Evolutionary conservation across 2,113 vertebrate species (phyloP).

Genomic region (Calypte anna): DNA sequence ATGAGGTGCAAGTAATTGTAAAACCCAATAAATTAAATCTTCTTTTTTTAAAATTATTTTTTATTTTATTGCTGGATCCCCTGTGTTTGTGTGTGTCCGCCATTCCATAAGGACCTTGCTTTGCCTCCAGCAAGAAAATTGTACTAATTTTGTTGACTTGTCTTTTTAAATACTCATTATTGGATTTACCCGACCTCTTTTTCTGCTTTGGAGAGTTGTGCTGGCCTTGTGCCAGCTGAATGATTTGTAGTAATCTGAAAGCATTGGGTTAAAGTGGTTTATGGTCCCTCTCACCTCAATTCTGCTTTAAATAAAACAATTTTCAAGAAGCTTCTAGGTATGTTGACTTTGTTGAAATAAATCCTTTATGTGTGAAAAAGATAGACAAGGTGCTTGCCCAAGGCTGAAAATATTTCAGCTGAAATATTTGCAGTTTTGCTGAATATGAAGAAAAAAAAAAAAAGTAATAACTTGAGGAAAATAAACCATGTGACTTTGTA

Average conservation of each 20-base stretch:
- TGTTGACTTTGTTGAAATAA: background rate
- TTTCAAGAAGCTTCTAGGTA: fast-evolving
- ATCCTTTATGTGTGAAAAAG: background rate
- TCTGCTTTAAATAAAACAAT: background rate
- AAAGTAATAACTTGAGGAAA: background rate
- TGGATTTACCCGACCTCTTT: conserved; percentile 46
- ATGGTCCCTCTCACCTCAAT: background rate
- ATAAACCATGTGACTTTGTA: background rate
- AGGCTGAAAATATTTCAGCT: background rate
- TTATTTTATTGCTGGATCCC: background rate
- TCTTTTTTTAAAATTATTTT: background rate
- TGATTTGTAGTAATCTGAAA: background rate
- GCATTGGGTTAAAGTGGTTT: background rate
- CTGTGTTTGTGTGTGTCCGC: fast-evolving
- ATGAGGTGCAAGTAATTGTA: conserved; percentile 72
- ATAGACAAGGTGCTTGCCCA: background rate
- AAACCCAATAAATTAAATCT: conserved; percentile 59
- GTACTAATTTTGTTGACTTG: conserved; percentile 53
- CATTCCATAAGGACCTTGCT: background rate
- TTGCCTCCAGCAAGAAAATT: conserved; percentile 25
- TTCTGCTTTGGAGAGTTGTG: background rate
- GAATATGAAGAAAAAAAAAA: background rate
- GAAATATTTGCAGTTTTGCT: background rate
- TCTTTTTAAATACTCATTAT: conserved; percentile 50
- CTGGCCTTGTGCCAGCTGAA: conserved; percentile 7